Base-by-base conservation (phyloP, 2,888 invertebrate species). In the Cryptocheilus praepositus region DNA sequence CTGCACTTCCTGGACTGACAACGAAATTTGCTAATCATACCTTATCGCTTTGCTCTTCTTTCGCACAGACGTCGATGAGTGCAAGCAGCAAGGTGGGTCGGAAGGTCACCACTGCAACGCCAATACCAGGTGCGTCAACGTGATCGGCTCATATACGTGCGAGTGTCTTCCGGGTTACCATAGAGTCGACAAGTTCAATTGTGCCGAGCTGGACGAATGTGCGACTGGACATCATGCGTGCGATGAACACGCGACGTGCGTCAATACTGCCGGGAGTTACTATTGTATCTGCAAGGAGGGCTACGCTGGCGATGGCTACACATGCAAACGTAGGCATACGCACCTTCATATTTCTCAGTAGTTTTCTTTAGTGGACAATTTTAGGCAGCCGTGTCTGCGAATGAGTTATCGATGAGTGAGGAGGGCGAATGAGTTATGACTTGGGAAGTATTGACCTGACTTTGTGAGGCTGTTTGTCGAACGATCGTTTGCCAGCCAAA, bases 61-160 rank as follows among this genome's bases (percentile, higher is more conserved):
- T 21, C 13, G 28, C 45, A 19, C 21, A 96, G 96, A 96, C 90
- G 93, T 96, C 77, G 94, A 97, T 89, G 96, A 97, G 90, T 97
- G 96, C 89, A 91, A 92, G 84, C 92, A 93, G 82, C 92, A 93
- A 77, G 96, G 95, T 57, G 95, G 94, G 16, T 90, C 93, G 60
- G 92, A 93, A 83, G 95, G 96, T 19, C 95, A 96, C 89, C 95
- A 96, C 89, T 96, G 96, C 89, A 93, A 95, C 88, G 92, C 93
- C 76, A 95, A 96, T 90, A 95, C 96, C 64, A 91, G 91, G 74
- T 97, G 96, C 89, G 93, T 95, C 76, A 96, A 96, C 90, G 94
- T 94, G 52, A 90, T 92, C 63, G 96, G 96, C 67, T 93, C 94
- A 74, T 96, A 96, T 89, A 92, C 93, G 74, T 97, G 96, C 90